These are phyloP conservation scores for Lasioglossum villosulum DNA, from an alignment of 2,888 invertebrate species.

Conservation along the genomic window DNA sequence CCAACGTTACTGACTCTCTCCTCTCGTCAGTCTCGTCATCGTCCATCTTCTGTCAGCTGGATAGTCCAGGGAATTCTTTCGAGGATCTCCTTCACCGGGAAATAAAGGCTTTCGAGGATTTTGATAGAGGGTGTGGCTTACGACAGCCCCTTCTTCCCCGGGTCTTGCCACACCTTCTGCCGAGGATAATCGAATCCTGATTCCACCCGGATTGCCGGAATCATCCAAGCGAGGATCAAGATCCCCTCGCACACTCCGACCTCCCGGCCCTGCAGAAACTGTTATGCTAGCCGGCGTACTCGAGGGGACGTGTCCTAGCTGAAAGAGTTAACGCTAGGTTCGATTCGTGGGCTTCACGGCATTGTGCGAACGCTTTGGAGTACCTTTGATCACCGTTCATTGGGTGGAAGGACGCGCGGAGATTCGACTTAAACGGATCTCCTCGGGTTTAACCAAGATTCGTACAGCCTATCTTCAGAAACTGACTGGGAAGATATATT, in stretches of 20 bases:
- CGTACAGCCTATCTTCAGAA: neutral
- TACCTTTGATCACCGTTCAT: conserved; percentile 33
- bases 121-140: neutral
- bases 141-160: too few relatives aligned
- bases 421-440: neutral
- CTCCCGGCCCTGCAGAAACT: neutral
- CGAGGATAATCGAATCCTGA: conserved; percentile 31
- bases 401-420: neutral
- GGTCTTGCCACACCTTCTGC: neutral
- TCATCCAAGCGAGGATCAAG: conserved; percentile 16
- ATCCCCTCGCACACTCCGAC: neutral
- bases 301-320: conserved; percentile 31
- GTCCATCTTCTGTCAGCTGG: conserved; percentile 71
- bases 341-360: neutral
- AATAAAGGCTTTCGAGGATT: neutral
- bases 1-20: conserved; percentile 66
- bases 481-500: neutral
- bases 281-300: neutral
- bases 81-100: neutral
- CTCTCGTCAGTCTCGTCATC: conserved; percentile 81
- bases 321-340: conserved; percentile 61
- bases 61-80: neutral
- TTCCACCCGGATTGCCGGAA: conserved; percentile 19
- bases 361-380: conserved; percentile 28
- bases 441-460: neutral